Percentiles rank a stretch among this genome's conserved stretches.
Evolutionary conservation across 2,113 vertebrate species (phyloP).

Genomic region (Periophthalmodon schlosseri): DNA sequence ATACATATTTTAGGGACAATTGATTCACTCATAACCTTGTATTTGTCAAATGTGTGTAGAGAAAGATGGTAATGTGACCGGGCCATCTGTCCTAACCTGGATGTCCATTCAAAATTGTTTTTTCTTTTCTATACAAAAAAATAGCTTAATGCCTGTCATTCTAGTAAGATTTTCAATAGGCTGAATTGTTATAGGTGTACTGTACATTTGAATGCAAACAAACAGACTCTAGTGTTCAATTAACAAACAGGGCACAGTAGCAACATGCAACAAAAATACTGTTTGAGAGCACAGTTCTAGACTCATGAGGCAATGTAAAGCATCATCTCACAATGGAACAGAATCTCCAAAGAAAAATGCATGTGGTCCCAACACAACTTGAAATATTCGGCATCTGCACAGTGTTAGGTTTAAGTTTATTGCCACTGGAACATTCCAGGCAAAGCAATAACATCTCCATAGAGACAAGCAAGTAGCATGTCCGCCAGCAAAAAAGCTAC

Average conservation of each 20-base stretch:
- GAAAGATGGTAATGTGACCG: constrained; percentile 21
- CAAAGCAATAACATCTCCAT: no score
- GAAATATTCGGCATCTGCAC: not conserved
- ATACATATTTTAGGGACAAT: constrained; percentile 26
- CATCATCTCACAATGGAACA: no score
- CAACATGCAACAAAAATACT: not conserved
- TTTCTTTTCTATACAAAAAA: not conserved
- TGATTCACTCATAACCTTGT: constrained; percentile 37
- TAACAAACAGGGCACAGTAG: not conserved
- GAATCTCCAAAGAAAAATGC: no score
- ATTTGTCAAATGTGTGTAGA: constrained; percentile 17
- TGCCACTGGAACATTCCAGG: no score
- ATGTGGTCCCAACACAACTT: not conserved
- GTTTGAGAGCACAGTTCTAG: not conserved
- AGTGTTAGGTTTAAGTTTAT: no score
- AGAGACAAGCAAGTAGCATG: no score
- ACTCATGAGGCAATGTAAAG: not conserved
- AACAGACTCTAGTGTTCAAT: not conserved
- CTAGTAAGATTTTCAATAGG: not conserved
- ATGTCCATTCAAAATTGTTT: not conserved
- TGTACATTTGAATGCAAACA: not conserved
- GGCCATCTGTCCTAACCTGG: constrained; percentile 40
- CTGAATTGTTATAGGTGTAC: no score
- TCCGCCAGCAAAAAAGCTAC: no score
- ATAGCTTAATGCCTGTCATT: not conserved